These are phyloP conservation scores for Clamator glandarius DNA, from an alignment of 2,797 vertebrate genomes.

Conservation along the genomic window DNA sequence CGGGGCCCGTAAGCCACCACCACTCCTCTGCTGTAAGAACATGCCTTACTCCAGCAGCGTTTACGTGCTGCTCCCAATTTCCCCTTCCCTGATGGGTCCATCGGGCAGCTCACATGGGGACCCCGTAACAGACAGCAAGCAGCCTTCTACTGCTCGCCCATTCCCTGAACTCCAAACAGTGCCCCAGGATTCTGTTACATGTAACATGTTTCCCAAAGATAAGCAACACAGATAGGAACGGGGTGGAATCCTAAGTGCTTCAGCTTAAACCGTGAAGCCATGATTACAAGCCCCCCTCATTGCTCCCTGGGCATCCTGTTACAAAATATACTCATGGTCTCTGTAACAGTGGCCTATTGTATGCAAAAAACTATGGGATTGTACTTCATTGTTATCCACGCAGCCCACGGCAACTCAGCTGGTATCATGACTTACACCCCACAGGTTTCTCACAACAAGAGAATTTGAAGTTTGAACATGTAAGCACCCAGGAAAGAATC, in stretches of 20 bases:
- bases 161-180: background rate
- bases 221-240: background rate
- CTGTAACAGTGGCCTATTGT: too few relatives aligned
- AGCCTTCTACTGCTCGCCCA: background rate
- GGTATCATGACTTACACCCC: background rate
- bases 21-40: background rate
- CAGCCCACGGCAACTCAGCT: background rate
- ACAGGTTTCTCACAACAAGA: background rate
- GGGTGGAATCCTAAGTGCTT: background rate
- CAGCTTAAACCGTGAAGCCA: background rate
- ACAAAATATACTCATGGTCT: background rate
- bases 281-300: too few relatives aligned
- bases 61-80: background rate
- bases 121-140: background rate
- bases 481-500: background rate
- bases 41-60: background rate
- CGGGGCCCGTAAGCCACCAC: background rate
- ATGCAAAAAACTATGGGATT: background rate
- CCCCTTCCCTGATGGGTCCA: background rate
- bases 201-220: background rate
- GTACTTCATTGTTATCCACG: background rate
- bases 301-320: background rate
- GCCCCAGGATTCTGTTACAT: background rate
- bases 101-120: background rate
- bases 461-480: background rate